A percentile compares a stretch with the other conserved stretches of the same genome.
phyloP scores from a whole-genome alignment of 2,797 vertebrate genomes.

The Somateria mollissima region DNA sequence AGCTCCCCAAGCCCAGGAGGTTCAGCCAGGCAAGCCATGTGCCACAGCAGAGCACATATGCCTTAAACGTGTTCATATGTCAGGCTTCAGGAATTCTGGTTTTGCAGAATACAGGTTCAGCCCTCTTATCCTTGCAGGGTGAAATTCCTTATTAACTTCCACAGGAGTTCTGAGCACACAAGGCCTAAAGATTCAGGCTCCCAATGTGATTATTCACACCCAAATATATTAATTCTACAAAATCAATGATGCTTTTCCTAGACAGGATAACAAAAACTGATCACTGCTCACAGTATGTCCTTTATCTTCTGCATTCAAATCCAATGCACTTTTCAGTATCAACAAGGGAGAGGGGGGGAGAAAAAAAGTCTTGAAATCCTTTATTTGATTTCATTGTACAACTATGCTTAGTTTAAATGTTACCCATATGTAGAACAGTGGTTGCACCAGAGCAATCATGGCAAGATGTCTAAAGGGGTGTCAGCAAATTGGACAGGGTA shows the following conservation, averaged over 20 bases:
- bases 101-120: not conserved
- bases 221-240: conserved; percentile 26
- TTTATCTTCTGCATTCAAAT: conserved; percentile 14
- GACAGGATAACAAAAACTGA: conserved; percentile 4
- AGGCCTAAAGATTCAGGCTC: not conserved
- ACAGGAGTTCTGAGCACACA: not conserved
- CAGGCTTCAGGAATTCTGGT: not conserved
- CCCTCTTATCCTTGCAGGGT: not conserved
- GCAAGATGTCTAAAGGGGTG: conserved; percentile 76
- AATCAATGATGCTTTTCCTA: not conserved
- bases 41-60: fast-evolving
- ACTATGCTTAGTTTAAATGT: conserved; percentile 62
- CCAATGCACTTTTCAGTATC: not conserved
- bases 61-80: not conserved
- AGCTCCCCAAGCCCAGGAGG: fast-evolving
- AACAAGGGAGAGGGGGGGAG: not conserved
- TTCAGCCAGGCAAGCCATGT: not conserved
- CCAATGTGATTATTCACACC: conserved; percentile 18
- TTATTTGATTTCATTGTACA: conserved; percentile 15
- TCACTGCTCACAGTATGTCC: not conserved
- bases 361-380: not conserved
- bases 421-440: conserved; percentile 40
- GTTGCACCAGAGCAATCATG: conserved; percentile 50
- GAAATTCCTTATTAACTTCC: not conserved
- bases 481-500: conserved; percentile 78